Evolutionary conservation across 2,888 invertebrate genomes (phyloP).

Genomic region (Rhagonycha fulva): DNA sequence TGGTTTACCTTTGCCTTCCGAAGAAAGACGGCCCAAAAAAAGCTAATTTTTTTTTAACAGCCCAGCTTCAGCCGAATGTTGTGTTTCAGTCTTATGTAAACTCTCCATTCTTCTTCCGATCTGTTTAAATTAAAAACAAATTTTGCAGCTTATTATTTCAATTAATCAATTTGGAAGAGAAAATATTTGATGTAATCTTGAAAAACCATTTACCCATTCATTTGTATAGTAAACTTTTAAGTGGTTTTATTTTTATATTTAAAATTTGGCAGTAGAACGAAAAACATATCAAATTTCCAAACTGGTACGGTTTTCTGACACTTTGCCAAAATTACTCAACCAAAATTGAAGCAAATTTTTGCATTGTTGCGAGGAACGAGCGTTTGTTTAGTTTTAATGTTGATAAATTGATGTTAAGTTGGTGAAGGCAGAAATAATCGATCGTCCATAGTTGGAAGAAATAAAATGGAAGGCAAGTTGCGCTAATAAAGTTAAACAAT

Average conservation of each 20-base stretch:
- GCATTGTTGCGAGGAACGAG: neutral
- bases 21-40: too few species aligned
- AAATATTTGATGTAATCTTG: neutral
- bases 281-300: conserved; percentile 20
- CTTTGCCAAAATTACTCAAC: conserved; percentile 19
- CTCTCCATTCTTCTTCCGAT: too few species aligned
- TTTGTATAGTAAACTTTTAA: conserved; percentile 14
- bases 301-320: conserved; percentile 16
- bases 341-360: conserved; percentile 5
- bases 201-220: conserved; percentile 3
- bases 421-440: neutral
- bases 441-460: neutral
- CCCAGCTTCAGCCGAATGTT: too few species aligned
- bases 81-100: too few species aligned
- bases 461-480: conserved; percentile 8
- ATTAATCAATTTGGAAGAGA: neutral
- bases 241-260: conserved; percentile 18
- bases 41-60: too few species aligned
- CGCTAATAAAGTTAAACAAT: conserved; percentile 28
- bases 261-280: conserved; percentile 20
- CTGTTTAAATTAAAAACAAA: too few species aligned
- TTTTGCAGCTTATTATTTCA: neutral
- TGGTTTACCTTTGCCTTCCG: too few species aligned
- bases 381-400: neutral
- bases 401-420: neutral